Percentiles rank a stretch among this genome's conserved stretches.
These are phyloP conservation scores for Diaprepes abbreviatus DNA, from an alignment of 2,888 invertebrate species.

Conservation along the genomic window DNA sequence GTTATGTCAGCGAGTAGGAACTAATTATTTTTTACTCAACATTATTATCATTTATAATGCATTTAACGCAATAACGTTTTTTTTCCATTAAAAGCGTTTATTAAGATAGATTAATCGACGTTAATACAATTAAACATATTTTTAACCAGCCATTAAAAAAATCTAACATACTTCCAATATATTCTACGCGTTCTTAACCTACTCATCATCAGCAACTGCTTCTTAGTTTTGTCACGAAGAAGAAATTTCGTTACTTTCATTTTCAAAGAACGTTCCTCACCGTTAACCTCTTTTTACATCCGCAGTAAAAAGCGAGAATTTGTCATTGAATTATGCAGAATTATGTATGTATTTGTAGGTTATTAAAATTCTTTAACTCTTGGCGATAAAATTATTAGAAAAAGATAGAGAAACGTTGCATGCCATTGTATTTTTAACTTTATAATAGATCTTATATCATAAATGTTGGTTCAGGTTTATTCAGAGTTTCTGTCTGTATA, in stretches of 20 bases:
- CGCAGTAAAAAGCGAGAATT: conserved; percentile 29
- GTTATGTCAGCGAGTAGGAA: too few species aligned
- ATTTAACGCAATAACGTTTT: too few species aligned
- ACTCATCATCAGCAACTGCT: conserved; percentile 16
- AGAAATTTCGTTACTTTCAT: conserved; percentile 46
- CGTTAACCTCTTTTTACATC: conserved; percentile 46
- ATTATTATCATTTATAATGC: too few species aligned
- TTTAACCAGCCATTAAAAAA: background rate
- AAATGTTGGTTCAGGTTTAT: too few species aligned
- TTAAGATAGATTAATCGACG: too few species aligned
- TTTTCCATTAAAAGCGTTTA: too few species aligned
- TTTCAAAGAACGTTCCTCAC: conserved; percentile 41
- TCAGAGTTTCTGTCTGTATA: too few species aligned
- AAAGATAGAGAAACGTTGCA: too few species aligned
- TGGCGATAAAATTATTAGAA: conserved; percentile 1
- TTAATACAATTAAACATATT: too few species aligned
- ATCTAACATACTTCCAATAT: background rate
- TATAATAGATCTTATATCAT: too few species aligned
- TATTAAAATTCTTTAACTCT: conserved; percentile 5
- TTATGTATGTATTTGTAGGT: conserved; percentile 36
- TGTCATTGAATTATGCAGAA: conserved; percentile 26
- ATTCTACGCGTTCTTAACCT: conserved; percentile 23
- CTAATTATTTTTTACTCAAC: too few species aligned
- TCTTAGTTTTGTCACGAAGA: conserved; percentile 47
- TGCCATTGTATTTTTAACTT: too few species aligned